Conservation (phyloP, 2,888 invertebrate genomes). For the Sacculina carcini region DNA sequence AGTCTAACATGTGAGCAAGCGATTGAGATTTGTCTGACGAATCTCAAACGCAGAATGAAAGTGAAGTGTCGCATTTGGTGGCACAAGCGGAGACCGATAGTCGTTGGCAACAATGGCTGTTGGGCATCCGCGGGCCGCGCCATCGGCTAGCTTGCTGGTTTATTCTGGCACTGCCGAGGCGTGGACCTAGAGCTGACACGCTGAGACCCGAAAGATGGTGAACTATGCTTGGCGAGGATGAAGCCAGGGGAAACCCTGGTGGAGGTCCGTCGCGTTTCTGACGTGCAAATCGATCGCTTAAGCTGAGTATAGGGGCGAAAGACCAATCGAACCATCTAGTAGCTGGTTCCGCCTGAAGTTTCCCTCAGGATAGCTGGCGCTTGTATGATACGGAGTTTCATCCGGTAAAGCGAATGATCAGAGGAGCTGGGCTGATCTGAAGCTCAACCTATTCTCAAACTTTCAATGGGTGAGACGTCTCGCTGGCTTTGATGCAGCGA, state of each 20-base stretch:
- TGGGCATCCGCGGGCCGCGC: conserved; percentile 5
- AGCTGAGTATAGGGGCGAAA: conserved; percentile 40
- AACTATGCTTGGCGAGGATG: conserved; percentile 41
- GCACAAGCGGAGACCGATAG: conserved; percentile 23
- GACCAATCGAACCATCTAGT: conserved; percentile 47
- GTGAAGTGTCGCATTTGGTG: conserved; percentile 25
- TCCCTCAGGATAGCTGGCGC: conserved; percentile 43
- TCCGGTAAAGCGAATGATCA: no score
- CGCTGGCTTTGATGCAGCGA: no score
- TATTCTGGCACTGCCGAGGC: conserved; percentile 19
- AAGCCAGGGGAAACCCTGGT: conserved; percentile 40
- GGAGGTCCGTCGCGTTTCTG: conserved; percentile 45
- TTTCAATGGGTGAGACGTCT: conserved; percentile 45
- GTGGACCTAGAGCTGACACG: conserved; percentile 34
- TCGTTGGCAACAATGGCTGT: neutral
- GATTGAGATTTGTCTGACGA: conserved; percentile 29
- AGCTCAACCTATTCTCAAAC: conserved; percentile 47
- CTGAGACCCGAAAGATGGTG: conserved; percentile 46
- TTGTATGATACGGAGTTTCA: conserved; percentile 33
- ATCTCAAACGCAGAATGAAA: conserved; percentile 39
- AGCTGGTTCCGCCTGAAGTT: conserved; percentile 49
- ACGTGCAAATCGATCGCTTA: conserved; percentile 55
- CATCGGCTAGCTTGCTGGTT: conserved; percentile 22
- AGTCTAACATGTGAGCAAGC: conserved; percentile 44
- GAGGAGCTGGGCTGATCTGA: no score